Base-by-base conservation (phyloP, 2,113 vertebrate species). In the Rhinopomastus cyanomelas region DNA sequence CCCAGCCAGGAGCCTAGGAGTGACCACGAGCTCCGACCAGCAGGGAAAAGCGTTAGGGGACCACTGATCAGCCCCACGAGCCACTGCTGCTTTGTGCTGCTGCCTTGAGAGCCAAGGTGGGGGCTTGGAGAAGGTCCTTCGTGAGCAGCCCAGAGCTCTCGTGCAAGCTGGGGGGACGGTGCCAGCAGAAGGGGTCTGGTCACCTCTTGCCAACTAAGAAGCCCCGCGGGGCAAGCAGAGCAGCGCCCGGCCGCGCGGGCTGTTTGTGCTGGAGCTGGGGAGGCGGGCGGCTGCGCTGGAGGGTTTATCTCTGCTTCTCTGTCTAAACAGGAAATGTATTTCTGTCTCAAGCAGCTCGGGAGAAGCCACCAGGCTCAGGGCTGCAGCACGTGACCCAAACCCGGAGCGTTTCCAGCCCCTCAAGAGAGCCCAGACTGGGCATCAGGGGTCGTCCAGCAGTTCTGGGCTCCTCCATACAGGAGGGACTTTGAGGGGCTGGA, bases 311-410 rank as follows among this genome's bases (percentile, higher is more conserved):
- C 37, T 1, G 1, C 81, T 46, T n/a, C 86, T 67, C 57, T 88
- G 49, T 91, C 87, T 77, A 75, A 95, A 96, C 95, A 95, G 90
- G 95, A 96, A 96, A 92, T 46, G 67, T 84, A 9, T 78, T 92
- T 93, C 74, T 72, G 87, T 75, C 89, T 77, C 30, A 1, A 48
- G 44, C 85, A 15, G 52, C 61, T 81, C 87, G 52, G 90, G 85
- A 93, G 90, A 91, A 96, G 81, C 87, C 87, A 69, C 89, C 36
- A 10, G 75, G 81, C 68, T 44, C 21, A 60, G 18, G 6, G 12
- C 4, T 15, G 18, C 73, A 13, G 36, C 74, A 71, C 0, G 0
- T 3, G 65, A 36, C 69, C 27, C 39, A 87, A 53, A 5, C 42
- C 39, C 39, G 0, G 9, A 65, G 39, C 39, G 2, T 61, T 69